Conservation (phyloP, 2,888 invertebrate genomes). For the Hydriomena furcata region DNA sequence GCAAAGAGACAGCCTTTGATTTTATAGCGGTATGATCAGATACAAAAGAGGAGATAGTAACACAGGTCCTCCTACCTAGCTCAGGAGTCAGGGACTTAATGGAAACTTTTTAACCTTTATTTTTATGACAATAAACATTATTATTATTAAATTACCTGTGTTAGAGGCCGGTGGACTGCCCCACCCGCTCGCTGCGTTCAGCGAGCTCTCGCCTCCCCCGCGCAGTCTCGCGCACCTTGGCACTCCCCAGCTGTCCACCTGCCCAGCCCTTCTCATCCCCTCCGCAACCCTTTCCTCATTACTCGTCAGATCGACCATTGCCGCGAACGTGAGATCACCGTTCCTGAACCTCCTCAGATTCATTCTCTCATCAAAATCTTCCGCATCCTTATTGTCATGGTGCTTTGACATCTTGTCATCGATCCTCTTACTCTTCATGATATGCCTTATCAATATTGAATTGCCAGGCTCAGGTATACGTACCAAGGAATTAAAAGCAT, state of each 20-base stretch:
- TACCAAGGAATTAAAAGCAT: conserved; percentile 85
- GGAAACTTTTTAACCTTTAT: no score
- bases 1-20: no score
- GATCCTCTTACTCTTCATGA: conserved; percentile 28
- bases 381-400: conserved; percentile 76
- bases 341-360: conserved; percentile 68
- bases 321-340: conserved; percentile 78
- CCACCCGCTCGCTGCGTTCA: conserved; percentile 91
- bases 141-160: conserved; percentile 83
- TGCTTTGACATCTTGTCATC: conserved; percentile 64
- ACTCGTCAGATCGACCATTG: conserved; percentile 69
- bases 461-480: conserved; percentile 81
- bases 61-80: no score
- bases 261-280: conserved; percentile 49
- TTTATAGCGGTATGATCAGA: no score
- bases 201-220: conserved; percentile 92
- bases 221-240: conserved; percentile 85
- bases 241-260: conserved; percentile 82
- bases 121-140: no score
- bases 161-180: conserved; percentile 89
- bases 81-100: no score
- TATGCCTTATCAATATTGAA: conserved; percentile 34
- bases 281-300: conserved; percentile 60
- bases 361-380: conserved; percentile 52
- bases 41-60: no score